These are phyloP conservation scores for Gortyna flavago DNA, from an alignment of 2,888 invertebrate genomes.

Conservation along the genomic window DNA sequence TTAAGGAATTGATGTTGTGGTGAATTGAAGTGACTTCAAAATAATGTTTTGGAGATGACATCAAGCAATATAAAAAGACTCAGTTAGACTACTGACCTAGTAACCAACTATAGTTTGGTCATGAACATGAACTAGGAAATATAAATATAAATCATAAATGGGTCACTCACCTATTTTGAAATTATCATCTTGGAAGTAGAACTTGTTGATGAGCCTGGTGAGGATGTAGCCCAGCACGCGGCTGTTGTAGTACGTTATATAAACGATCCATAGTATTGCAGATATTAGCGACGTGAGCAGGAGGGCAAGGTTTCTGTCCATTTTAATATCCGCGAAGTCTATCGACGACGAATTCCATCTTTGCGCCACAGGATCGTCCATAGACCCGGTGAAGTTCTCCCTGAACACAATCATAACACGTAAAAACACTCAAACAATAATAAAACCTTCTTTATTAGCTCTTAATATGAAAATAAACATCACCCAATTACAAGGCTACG, in stretches of 20 bases:
- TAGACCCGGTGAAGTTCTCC: constrained; percentile 80
- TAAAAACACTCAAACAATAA: constrained; percentile 56
- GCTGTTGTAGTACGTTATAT: constrained; percentile 98
- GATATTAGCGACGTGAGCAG: constrained; percentile 95
- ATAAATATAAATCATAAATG: constrained; percentile 47
- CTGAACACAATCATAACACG: constrained; percentile 74
- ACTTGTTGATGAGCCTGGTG: constrained; percentile 96
- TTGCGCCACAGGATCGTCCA: constrained; percentile 82
- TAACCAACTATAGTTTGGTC: constrained; percentile 33
- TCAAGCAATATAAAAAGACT: background rate
- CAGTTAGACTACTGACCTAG: constrained; percentile 17
- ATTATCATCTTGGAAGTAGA: constrained; percentile 96
- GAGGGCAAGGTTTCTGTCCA: constrained; percentile 94
- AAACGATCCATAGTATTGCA: constrained; percentile 97
- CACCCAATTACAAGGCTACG: constrained; percentile 70
- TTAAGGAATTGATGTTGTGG: background rate
- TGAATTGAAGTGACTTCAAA: background rate
- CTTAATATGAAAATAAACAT: constrained; percentile 73
- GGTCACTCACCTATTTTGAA: constrained; percentile 94
- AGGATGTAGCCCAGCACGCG: constrained; percentile 97
- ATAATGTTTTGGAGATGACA: background rate
- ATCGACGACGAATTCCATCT: constrained; percentile 91
- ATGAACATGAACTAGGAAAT: constrained; percentile 57
- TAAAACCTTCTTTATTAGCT: constrained; percentile 70
- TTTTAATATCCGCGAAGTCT: constrained; percentile 92